A percentile compares a stretch with the other conserved stretches of the same genome.
Conservation (phyloP, 2,888 invertebrate genomes). For the Lithodes maja region DNA sequence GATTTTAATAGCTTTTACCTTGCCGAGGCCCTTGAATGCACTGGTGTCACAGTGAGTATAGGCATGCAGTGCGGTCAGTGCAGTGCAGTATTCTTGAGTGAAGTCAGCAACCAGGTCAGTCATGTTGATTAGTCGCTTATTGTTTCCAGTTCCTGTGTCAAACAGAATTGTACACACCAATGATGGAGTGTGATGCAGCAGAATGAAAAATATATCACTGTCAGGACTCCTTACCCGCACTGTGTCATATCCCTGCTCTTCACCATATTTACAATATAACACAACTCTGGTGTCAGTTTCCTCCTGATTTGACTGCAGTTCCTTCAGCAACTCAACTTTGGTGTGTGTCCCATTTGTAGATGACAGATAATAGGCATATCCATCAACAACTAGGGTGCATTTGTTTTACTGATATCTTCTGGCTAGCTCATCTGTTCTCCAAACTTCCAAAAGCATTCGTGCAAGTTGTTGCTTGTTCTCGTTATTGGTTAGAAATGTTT, state of each 20-base stretch:
- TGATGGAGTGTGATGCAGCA: neutral
- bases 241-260: neutral
- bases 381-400: neutral
- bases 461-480: constrained; percentile 2
- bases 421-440: neutral
- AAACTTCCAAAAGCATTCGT: neutral
- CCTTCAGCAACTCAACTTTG: neutral
- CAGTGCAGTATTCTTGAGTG: constrained; percentile 4
- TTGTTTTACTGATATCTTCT: neutral
- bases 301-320: neutral
- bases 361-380: neutral
- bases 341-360: neutral
- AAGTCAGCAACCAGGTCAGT: neutral
- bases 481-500: constrained; percentile 9
- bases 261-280: constrained; percentile 12
- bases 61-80: neutral
- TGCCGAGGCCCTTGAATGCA: constrained; percentile 19
- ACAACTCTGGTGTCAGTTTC: constrained; percentile 1
- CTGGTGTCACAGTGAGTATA: neutral
- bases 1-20: neutral
- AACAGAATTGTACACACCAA: neutral
- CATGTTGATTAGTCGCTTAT: neutral
- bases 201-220: constrained; percentile 1
- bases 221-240: constrained; percentile 3
- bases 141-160: constrained; percentile 19